Conservation (phyloP, 2,113 vertebrate species). For the Prochilodus magdalenae region DNA sequence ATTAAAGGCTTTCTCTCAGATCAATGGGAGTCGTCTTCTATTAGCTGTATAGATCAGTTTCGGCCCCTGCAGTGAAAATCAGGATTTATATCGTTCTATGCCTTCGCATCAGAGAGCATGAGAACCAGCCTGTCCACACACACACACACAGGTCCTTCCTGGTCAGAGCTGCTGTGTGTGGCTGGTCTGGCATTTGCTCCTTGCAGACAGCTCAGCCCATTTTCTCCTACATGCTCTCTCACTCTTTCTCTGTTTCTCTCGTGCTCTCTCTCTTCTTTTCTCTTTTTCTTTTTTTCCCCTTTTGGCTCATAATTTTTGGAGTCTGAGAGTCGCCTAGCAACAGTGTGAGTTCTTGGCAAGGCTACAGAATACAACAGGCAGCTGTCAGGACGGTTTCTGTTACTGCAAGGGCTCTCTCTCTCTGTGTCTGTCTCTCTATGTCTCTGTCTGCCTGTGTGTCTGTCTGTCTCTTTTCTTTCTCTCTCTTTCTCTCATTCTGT, state of each 20-base stretch:
- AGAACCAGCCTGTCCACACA: background rate
- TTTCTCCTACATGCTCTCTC: slow-evolving; percentile 30
- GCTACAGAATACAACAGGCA: slow-evolving; percentile 72
- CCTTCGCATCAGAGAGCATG: slow-evolving; percentile 29
- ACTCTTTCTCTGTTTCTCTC: slow-evolving; percentile 14
- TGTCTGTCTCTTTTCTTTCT: slow-evolving; percentile 32
- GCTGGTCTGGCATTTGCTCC: slow-evolving; percentile 28
- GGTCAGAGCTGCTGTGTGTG: slow-evolving; percentile 26
- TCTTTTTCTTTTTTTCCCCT: slow-evolving; percentile 23
- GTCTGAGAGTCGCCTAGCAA: slow-evolving; percentile 82
- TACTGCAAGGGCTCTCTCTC: slow-evolving; percentile 59
- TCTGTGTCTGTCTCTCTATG: slow-evolving; percentile 17
- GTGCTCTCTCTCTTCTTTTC: background rate
- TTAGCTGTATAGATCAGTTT: background rate
- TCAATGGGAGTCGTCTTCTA: slow-evolving; percentile 9
- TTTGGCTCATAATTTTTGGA: slow-evolving; percentile 75
- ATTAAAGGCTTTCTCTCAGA: background rate
- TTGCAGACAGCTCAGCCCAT: slow-evolving; percentile 40
- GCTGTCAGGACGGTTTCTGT: slow-evolving; percentile 79
- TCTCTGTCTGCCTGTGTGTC: background rate
- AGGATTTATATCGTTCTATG: slow-evolving; percentile 18
- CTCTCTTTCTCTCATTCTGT: slow-evolving; percentile 29
- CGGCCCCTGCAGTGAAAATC: background rate
- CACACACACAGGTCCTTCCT: background rate
- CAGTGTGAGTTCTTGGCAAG: slow-evolving; percentile 77